phyloP scores from a whole-genome alignment of 1,140 invertebrate species.

The Aleiodes sp. region DNA sequence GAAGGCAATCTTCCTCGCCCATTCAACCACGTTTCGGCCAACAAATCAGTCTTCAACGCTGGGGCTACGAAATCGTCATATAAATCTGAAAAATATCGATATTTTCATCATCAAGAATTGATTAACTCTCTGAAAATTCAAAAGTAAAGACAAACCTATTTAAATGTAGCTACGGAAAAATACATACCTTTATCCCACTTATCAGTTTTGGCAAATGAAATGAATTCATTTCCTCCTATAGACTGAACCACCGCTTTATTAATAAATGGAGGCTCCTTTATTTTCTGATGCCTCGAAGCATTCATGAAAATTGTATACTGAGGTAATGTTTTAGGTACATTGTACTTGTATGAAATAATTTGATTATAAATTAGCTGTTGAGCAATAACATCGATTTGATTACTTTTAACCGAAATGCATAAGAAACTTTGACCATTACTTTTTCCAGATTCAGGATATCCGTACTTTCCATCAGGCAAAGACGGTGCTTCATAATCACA shows the following conservation, averaged over 20 bases:
- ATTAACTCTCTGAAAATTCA: constrained; percentile 30
- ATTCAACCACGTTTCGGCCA: constrained; percentile 90
- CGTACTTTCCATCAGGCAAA: constrained; percentile 67
- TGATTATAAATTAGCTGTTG: constrained; percentile 80
- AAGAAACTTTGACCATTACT: constrained; percentile 87
- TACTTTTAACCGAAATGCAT: constrained; percentile 78
- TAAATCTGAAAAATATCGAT: constrained; percentile 71
- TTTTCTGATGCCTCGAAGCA: constrained; percentile 71
- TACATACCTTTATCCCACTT: constrained; percentile 77
- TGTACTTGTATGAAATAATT: constrained; percentile 73
- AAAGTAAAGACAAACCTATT: too few relatives aligned
- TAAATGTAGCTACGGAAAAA: too few relatives aligned
- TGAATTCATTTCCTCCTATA: constrained; percentile 70
- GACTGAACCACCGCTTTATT: constrained; percentile 71
- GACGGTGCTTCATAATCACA: constrained; percentile 4
- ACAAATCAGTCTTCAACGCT: constrained; percentile 73
- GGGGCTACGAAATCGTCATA: constrained; percentile 85
- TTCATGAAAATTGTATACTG: constrained; percentile 71
- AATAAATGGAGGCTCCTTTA: constrained; percentile 72
- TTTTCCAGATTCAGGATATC: constrained; percentile 77
- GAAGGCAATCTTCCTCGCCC: constrained; percentile 77
- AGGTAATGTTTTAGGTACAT: constrained; percentile 67
- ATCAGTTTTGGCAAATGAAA: constrained; percentile 81
- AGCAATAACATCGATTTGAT: constrained; percentile 76
- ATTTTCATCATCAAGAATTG: not conserved